Evolutionary conservation across 2,888 invertebrate species (phyloP).

Genomic region (Tillus elongatus): DNA sequence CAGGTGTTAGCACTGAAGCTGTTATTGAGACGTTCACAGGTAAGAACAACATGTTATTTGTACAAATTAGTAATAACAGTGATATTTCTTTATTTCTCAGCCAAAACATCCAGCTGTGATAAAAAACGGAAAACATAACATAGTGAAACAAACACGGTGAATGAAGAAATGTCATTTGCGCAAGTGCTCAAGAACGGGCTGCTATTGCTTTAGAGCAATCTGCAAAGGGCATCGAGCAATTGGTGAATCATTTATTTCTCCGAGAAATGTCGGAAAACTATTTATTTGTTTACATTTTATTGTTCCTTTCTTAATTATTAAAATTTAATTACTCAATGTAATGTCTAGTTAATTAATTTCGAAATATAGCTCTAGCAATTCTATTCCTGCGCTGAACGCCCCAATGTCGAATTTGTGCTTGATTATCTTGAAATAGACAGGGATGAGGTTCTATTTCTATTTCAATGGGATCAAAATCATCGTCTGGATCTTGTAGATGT

Average conservation of each 20-base stretch:
- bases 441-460: neutral
- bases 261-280: too few species aligned
- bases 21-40: neutral
- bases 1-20: conserved; percentile 4
- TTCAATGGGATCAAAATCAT: conserved; percentile 11
- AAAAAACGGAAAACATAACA: too few species aligned
- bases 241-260: conserved; percentile 8
- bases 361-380: conserved; percentile 1
- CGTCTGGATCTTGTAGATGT: conserved; percentile 14
- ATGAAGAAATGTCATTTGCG: too few species aligned
- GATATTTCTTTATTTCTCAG: too few species aligned
- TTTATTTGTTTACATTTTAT: too few species aligned
- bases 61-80: too few species aligned
- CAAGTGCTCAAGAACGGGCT: conserved; percentile 10
- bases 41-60: too few species aligned
- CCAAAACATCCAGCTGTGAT: too few species aligned
- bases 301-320: too few species aligned
- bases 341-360: too few species aligned
- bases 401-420: neutral
- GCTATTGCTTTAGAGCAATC: conserved; percentile 9
- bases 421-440: conserved; percentile 1
- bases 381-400: neutral
- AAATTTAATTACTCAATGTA: too few species aligned
- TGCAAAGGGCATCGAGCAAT: conserved; percentile 5
- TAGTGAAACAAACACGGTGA: too few species aligned